Percentiles rank a stretch among this genome's conserved stretches.
Evolutionary conservation across 1,140 invertebrate genomes (phyloP).

Genomic region (Drosophila fuyamai): DNA sequence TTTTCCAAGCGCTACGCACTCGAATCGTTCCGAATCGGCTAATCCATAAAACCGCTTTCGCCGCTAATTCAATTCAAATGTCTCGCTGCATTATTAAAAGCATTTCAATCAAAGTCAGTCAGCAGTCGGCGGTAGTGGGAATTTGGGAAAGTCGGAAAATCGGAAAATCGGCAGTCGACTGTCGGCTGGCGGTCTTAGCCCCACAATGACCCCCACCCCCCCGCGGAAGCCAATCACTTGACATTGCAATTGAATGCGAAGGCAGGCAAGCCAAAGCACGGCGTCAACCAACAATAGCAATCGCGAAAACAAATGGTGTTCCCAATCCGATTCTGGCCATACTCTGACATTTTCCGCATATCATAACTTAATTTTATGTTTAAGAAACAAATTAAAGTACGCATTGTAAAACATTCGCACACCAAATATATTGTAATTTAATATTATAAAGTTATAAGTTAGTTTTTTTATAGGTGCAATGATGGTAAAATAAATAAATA

Average conservation of each 20-base stretch:
- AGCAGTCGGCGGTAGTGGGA: conserved; percentile 4
- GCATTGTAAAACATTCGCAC: too few species aligned
- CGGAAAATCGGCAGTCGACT: background rate
- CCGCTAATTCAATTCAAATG: conserved; percentile 71
- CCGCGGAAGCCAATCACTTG: conserved; percentile 67
- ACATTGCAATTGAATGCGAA: conserved; percentile 71
- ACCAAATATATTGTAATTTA: too few species aligned
- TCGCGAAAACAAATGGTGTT: conserved; percentile 29
- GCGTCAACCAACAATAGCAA: conserved; percentile 40
- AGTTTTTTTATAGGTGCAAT: too few species aligned
- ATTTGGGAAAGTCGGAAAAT: background rate
- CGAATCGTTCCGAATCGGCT: conserved; percentile 3
- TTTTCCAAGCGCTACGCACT: background rate
- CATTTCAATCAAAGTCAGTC: conserved; percentile 65
- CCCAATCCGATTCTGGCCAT: background rate
- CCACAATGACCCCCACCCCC: background rate
- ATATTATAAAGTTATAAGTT: too few species aligned
- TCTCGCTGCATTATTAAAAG: conserved; percentile 70
- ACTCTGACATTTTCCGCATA: background rate
- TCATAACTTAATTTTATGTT: too few species aligned
- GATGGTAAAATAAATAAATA: too few species aligned
- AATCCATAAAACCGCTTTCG: conserved; percentile 42
- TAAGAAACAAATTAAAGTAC: too few species aligned
- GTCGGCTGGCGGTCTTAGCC: conserved; percentile 7
- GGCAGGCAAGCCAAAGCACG: conserved; percentile 23